Percentiles rank a stretch among this genome's conserved stretches.
Conservation (phyloP, 2,888 invertebrate genomes). For the Stenolophus ochropezus region DNA sequence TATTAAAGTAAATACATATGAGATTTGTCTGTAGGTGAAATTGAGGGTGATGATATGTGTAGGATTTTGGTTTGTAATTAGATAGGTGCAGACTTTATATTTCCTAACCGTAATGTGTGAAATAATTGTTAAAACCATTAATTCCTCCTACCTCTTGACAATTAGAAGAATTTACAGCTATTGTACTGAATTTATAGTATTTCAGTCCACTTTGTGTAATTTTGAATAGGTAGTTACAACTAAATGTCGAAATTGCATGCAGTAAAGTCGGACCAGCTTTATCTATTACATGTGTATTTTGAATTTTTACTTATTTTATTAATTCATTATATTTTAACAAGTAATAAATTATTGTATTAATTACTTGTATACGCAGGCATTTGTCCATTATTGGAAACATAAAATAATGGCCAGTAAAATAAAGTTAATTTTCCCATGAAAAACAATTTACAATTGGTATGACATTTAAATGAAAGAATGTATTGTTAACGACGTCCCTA, state of each 20-base stretch:
- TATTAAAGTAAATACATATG: not conserved
- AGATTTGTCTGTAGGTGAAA: not conserved
- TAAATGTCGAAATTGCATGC: not conserved
- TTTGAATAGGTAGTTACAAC: not conserved
- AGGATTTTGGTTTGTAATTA: not conserved
- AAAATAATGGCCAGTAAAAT: not conserved
- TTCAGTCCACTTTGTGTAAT: not conserved
- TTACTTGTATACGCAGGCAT: not conserved
- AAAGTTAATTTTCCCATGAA: not conserved
- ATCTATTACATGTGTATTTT: not conserved
- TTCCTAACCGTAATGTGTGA: not conserved
- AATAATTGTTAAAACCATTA: not conserved
- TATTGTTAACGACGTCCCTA: slow-evolving; percentile 21
- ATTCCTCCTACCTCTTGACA: not conserved
- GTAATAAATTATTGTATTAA: not conserved
- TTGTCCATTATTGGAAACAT: not conserved
- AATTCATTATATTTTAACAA: not conserved
- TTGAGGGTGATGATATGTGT: not conserved
- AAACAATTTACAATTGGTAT: not conserved
- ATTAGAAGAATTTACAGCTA: not conserved
- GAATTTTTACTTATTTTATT: not conserved
- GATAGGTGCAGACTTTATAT: not conserved
- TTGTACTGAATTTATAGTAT: not conserved
- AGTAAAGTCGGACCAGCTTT: not conserved
- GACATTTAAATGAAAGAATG: slow-evolving; percentile 38